Evolutionary conservation across 2,113 vertebrate species (phyloP).

Genomic region (Nycticryphes semicollaris): DNA sequence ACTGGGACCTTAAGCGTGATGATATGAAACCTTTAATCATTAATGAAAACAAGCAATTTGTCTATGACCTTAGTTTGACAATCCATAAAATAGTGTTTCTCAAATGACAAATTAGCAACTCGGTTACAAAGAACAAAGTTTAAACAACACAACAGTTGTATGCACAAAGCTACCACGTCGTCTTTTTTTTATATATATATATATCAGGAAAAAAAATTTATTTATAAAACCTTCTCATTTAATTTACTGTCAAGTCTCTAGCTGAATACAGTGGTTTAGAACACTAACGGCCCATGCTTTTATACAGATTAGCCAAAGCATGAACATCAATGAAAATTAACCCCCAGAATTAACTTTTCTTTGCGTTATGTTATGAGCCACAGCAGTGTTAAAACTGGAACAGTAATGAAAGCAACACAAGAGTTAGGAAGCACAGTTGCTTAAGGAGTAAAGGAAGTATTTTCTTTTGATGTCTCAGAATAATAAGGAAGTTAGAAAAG

Average conservation of each 20-base stretch:
- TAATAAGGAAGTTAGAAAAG: constrained; percentile 73
- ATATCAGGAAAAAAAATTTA: constrained; percentile 65
- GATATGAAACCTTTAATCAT: constrained; percentile 65
- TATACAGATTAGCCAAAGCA: constrained; percentile 69
- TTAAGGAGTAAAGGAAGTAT: constrained; percentile 65
- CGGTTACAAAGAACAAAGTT: constrained; percentile 65
- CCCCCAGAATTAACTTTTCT: constrained; percentile 1
- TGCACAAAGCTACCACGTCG: constrained; percentile 62
- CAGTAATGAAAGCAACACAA: constrained; percentile 70
- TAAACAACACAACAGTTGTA: constrained; percentile 65
- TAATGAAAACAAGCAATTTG: constrained; percentile 62
- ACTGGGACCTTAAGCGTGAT: constrained; percentile 38
- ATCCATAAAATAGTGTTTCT: constrained; percentile 67
- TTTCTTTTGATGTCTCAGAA: constrained; percentile 69
- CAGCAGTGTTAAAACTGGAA: constrained; percentile 63
- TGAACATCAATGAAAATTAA: constrained; percentile 61
- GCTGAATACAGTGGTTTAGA: constrained; percentile 65
- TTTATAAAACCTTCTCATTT: constrained; percentile 72
- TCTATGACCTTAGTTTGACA: constrained; percentile 55
- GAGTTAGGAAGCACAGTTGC: constrained; percentile 70
- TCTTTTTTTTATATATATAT: not conserved
- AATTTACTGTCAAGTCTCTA: constrained; percentile 60
- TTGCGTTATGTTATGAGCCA: constrained; percentile 60
- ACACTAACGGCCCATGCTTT: constrained; percentile 67
- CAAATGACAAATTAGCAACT: constrained; percentile 56